Evolutionary conservation across 2,113 vertebrate genomes (phyloP).

Genomic region (Apodemus sylvaticus): DNA sequence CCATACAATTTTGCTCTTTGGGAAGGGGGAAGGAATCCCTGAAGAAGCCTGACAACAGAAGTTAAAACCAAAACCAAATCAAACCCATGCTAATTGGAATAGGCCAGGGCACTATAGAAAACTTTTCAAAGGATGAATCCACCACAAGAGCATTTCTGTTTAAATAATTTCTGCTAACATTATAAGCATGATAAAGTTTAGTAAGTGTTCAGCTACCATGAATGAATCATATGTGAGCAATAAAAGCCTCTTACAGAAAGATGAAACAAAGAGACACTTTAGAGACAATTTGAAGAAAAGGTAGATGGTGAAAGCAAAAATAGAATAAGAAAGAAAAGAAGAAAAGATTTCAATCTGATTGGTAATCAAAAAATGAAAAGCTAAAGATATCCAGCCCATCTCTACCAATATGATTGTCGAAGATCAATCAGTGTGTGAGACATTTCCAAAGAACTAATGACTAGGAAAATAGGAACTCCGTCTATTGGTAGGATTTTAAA

Average conservation of each 20-base stretch:
- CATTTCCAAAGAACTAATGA: not conserved
- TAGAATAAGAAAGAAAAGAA: not conserved
- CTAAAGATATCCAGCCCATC: not conserved
- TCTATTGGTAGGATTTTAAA: not conserved
- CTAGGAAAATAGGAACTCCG: conserved; percentile 1
- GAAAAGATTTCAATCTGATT: not conserved
- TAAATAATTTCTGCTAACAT: conserved; percentile 45
- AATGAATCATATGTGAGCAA: not conserved
- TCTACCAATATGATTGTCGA: not conserved
- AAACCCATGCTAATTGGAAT: conserved; percentile 13
- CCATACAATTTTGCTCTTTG: not conserved
- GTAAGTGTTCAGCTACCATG: not conserved
- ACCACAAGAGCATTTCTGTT: not conserved
- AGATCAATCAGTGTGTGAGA: conserved; percentile 16
- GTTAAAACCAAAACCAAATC: not conserved
- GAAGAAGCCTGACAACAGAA: conserved; percentile 11
- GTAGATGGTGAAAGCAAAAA: not conserved
- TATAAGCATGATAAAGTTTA: not conserved
- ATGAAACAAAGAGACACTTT: conserved; percentile 20
- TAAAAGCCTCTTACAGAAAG: conserved; percentile 20
- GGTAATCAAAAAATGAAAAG: conserved; percentile 29
- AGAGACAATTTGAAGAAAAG: conserved; percentile 25
- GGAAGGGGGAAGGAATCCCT: not conserved
- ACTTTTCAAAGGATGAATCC: conserved; percentile 18
- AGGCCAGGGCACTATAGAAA: not conserved